A percentile compares a stretch with the other conserved stretches of the same genome.
Conservation (phyloP, 2,888 invertebrate genomes). For the Synergus laeviventris region DNA sequence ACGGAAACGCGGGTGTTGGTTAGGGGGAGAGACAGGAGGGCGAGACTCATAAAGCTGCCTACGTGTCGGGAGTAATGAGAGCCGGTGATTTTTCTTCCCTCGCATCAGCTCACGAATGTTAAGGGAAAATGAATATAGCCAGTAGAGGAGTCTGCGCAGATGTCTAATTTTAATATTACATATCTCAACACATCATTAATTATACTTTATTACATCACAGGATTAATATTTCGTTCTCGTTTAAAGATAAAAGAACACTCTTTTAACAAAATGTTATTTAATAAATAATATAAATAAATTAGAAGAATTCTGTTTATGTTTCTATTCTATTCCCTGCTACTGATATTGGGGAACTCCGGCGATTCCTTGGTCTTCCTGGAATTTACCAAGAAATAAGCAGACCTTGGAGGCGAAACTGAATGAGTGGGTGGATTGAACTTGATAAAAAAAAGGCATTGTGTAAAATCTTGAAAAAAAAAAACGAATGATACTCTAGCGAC, state of each 20-base stretch:
- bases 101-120: constrained; percentile 62
- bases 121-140: constrained; percentile 58
- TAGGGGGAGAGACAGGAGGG: constrained; percentile 47
- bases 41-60: constrained; percentile 72
- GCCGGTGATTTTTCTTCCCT: constrained; percentile 75
- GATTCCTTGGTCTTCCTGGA: no score
- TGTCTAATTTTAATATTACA: constrained; percentile 8
- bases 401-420: no score
- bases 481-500: not conserved
- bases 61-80: constrained; percentile 75
- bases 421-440: not conserved
- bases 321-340: no score
- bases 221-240: not conserved
- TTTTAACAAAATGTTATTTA: no score
- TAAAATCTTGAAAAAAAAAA: not conserved
- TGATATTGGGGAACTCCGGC: no score
- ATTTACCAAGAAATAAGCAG: no score
- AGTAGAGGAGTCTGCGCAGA: not conserved
- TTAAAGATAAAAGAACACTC: not conserved
- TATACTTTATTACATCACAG: not conserved
- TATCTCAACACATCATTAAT: constrained; percentile 8
- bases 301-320: no score
- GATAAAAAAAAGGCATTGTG: not conserved
- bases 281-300: no score
- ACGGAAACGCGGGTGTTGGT: constrained; percentile 43